Base-by-base conservation (phyloP, 2,797 vertebrate species). In the Bovichtus variegatus region DNA sequence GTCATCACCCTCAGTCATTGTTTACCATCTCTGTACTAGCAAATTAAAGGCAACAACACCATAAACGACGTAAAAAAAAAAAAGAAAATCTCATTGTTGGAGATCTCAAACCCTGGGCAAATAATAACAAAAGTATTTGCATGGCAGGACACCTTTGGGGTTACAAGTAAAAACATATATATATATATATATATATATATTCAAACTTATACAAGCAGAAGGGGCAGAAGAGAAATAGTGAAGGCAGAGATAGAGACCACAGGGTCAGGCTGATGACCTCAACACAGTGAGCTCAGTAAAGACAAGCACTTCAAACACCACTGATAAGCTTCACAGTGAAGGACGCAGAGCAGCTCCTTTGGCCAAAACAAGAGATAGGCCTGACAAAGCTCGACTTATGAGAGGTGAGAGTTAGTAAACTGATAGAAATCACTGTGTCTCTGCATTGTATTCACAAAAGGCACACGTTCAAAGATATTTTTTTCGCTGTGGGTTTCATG, bases 261-360 rank as follows among this genome's bases (percentile, higher is more conserved):
- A 2, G 46, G 64, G 62, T 81, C 67, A 72, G 74, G 73, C 79
- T 41, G 77, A 78, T 86, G 89, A 83, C 88, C 87, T 82, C 71
- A 81, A 71, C 65, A 85, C 74, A 78, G 73, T 63, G 67, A 84
- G 78, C 74, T 73, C 49, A 89, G 89, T 93, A 91, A 91, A 86
- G 82, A 81, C 2, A n/a, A 81, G 57, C 65, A 82, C 85, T 92
- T 93, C 87, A 92, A 91, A 93, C 88, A 85, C 23, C 2, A 12
- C 69, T 83, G 93, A 92, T 93, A 91, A 92, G 82, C 74, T 71
- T 58, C 75, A 66, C 77, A 86, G 80, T 72, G 86, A 76, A 91
- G 90, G 86, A 86, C 81, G 53, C 75, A 41, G 47, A 74, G 74
- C 80, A 74, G 77, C 80, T 79, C 68, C 70, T 83, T 61, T 19